Percentiles rank a stretch among this genome's conserved stretches.
phyloP scores from a whole-genome alignment of 1,140 invertebrate genomes.

The Lepidurus couesii region DNA sequence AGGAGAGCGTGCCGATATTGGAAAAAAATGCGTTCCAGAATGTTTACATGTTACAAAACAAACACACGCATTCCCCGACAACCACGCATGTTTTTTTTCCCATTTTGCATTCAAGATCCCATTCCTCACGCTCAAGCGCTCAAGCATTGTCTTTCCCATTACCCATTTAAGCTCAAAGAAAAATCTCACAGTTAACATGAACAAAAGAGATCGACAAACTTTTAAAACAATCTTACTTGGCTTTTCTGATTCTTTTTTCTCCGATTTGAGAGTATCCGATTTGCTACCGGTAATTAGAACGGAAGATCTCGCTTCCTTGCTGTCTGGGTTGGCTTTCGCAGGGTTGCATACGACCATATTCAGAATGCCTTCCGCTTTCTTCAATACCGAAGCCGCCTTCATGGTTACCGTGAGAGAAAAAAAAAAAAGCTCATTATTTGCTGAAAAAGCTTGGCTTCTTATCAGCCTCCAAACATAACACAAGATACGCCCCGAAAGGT shows the following conservation, averaged over 20 bases:
- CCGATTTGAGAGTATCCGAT: constrained; percentile 31
- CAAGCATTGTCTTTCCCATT: too few species aligned
- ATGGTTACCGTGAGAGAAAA: background rate
- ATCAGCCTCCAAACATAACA: background rate
- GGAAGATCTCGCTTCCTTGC: constrained; percentile 22
- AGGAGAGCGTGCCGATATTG: background rate
- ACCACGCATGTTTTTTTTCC: too few species aligned
- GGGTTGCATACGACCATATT: constrained; percentile 79
- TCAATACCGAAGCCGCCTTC: constrained; percentile 73
- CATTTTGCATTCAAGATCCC: too few species aligned
- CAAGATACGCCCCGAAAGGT: background rate
- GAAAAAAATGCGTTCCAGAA: background rate
- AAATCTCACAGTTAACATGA: background rate
- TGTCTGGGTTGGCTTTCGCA: constrained; percentile 50
- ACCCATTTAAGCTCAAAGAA: background rate
- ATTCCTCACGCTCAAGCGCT: too few species aligned
- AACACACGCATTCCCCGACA: background rate
- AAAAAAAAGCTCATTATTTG: too few species aligned
- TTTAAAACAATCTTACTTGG: constrained; percentile 43
- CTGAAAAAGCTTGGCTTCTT: too few species aligned
- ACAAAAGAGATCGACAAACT: constrained; percentile 27
- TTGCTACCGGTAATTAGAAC: constrained; percentile 26
- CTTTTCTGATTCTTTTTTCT: constrained; percentile 44
- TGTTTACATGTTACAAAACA: background rate
- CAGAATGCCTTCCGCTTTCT: constrained; percentile 80